Evolutionary conservation across 2,888 invertebrate species (phyloP).

Genomic region (Odontocolon sp.): DNA sequence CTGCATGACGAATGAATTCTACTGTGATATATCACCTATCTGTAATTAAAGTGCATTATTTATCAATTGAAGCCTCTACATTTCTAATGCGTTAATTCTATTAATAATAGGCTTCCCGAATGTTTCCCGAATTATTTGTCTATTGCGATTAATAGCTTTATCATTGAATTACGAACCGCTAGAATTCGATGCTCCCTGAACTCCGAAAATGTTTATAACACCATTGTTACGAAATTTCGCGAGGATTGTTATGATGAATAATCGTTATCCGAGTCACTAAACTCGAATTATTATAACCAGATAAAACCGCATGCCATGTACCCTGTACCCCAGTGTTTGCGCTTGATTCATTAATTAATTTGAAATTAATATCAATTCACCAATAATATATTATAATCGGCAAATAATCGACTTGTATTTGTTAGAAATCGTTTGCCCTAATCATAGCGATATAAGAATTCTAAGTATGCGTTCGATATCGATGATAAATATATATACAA

Average conservation of each 20-base stretch:
- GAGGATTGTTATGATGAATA: conserved; percentile 18
- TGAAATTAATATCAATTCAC: conserved; percentile 58
- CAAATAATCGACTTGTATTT: background rate
- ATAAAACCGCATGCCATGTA: conserved; percentile 54
- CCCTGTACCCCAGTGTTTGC: conserved; percentile 78
- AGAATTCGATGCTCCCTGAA: conserved; percentile 42
- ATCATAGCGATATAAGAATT: conserved; percentile 12
- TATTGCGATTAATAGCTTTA: background rate
- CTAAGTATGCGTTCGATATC: conserved; percentile 19
- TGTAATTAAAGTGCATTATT: conserved; percentile 59
- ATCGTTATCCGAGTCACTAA: conserved; percentile 12
- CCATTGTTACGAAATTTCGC: conserved; percentile 23
- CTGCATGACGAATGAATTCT: conserved; percentile 31
- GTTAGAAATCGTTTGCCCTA: conserved; percentile 9
- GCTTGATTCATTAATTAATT: conserved; percentile 56
- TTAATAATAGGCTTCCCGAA: background rate
- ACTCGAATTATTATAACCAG: conserved; percentile 19
- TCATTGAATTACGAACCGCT: background rate
- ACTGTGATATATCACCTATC: conserved; percentile 18
- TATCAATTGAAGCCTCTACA: conserved; percentile 10
- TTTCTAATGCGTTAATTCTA: background rate
- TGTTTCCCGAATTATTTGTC: background rate
- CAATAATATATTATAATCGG: conserved; percentile 40
- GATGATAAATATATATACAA: conserved; percentile 11
- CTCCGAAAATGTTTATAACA: conserved; percentile 45